Evolutionary conservation across 2,888 invertebrate species (phyloP).

Genomic region (Trichacis sp.): DNA sequence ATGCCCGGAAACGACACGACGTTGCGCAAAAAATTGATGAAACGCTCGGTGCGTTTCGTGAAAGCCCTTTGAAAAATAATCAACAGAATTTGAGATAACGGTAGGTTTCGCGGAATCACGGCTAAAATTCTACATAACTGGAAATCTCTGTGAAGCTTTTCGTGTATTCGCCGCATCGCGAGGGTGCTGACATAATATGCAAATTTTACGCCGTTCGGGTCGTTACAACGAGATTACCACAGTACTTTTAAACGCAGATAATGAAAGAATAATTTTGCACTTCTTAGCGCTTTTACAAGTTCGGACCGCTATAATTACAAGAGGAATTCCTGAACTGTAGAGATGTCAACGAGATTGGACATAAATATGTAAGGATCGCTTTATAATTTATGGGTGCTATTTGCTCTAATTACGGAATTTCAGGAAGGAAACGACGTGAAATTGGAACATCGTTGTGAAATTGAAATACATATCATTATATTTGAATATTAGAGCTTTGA

Average conservation of each 20-base stretch:
- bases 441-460: neutral
- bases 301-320: slow-evolving; percentile 17
- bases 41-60: neutral
- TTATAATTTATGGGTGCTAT: too few species aligned
- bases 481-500: too few species aligned
- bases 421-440: too few species aligned
- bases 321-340: slow-evolving; percentile 11
- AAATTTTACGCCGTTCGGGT: slow-evolving; percentile 35
- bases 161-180: slow-evolving; percentile 5
- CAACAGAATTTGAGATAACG: slow-evolving; percentile 14
- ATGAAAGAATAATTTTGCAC: slow-evolving; percentile 35
- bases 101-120: slow-evolving; percentile 16
- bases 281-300: slow-evolving; percentile 24
- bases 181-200: slow-evolving; percentile 34
- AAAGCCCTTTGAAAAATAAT: slow-evolving; percentile 13
- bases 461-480: neutral
- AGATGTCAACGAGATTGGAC: neutral
- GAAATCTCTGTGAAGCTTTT: slow-evolving; percentile 7
- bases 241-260: slow-evolving; percentile 25
- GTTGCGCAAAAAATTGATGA: neutral
- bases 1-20: neutral
- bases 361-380: too few species aligned
- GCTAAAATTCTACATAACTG: slow-evolving; percentile 15
- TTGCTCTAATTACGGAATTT: too few species aligned
- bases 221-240: slow-evolving; percentile 29